Base-by-base conservation (phyloP, 2,888 invertebrate genomes). In the Cactoblastis cactorum region DNA sequence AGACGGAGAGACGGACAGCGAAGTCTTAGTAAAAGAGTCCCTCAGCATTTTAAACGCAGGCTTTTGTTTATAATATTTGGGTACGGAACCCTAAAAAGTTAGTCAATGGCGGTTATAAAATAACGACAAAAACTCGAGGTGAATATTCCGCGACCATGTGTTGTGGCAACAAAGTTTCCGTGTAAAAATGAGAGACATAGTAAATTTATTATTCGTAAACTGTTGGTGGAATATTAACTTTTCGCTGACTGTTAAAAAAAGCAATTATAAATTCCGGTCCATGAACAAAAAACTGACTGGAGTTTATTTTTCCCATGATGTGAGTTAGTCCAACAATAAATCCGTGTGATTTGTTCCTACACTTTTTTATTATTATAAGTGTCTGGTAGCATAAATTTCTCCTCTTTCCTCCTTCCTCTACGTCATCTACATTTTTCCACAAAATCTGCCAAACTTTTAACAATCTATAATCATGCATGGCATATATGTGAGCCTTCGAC, bases 61-160 rank as follows among this genome's bases (percentile, higher is more conserved):
- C n/a, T n/a, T n/a, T n/a, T n/a, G 28, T 28, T 22, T 39, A 18
- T 6, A 39, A 22, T 11, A 22, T 39, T 19, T n/a, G n/a, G 39
- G 39, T 1, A 39, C 17, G n/a, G n/a, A n/a, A n/a, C n/a, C n/a
- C n/a, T n/a, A n/a, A n/a, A n/a, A n/a, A n/a, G n/a, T n/a, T n/a
- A n/a, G 12, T 39, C 39, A 39, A 39, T 39, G 39, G 39, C 17
- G 18, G 39, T 19, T 39, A 39, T 39, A 39, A 39, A 39, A 39
- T 39, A 19, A n/a, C 39, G 22, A 5, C 3, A 39, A 11, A 28
- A 28, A 22, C n/a, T 39, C 5, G n/a, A 39, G 19, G n/a, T 19
- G 17, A 39, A 39, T 6, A 38, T 11, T 39, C 14, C 18, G 8
- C 18, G 4, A 11, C 8, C n/a, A 22, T 39, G 19, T 12, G 22